A percentile compares a stretch with the other conserved stretches of the same genome.
These are phyloP conservation scores for Bryconaethiops microstoma DNA, from an alignment of 2,797 vertebrate species.

Conservation along the genomic window DNA sequence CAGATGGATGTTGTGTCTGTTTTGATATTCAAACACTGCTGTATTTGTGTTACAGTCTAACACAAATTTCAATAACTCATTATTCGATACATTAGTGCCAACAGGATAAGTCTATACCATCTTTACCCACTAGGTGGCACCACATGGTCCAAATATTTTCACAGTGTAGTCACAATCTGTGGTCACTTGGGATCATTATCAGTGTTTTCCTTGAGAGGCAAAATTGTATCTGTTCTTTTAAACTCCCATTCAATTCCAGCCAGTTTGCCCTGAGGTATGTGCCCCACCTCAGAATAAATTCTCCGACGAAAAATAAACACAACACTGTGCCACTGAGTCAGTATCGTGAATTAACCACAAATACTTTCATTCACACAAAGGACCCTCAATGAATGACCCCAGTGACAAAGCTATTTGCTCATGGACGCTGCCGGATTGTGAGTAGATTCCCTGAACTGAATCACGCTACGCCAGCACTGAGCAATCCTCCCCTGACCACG, in stretches of 20 bases:
- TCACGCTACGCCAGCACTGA: constrained; percentile 26
- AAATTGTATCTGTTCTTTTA: constrained; percentile 43
- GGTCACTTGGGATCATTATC: constrained; percentile 54
- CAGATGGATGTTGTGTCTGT: neutral
- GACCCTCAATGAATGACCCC: neutral
- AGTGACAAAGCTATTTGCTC: constrained; percentile 30
- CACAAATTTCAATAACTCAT: neutral
- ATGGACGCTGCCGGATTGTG: constrained; percentile 18
- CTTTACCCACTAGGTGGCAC: constrained; percentile 72
- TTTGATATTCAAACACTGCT: neutral
- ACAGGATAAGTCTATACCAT: constrained; percentile 30
- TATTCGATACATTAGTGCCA: neutral
- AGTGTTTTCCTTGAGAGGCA: constrained; percentile 49
- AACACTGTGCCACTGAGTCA: constrained; percentile 7
- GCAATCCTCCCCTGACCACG: constrained; percentile 42
- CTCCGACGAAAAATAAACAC: constrained; percentile 49
- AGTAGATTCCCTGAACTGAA: constrained; percentile 22
- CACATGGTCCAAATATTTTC: constrained; percentile 50
- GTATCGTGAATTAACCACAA: constrained; percentile 35
- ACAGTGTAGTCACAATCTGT: constrained; percentile 47
- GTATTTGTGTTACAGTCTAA: neutral
- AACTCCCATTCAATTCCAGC: constrained; percentile 39
- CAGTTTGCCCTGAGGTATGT: constrained; percentile 32
- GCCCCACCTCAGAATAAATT: constrained; percentile 37
- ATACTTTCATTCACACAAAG: constrained; percentile 32